Conservation (phyloP, 2,797 vertebrate species). For the Chromis chromis region DNA sequence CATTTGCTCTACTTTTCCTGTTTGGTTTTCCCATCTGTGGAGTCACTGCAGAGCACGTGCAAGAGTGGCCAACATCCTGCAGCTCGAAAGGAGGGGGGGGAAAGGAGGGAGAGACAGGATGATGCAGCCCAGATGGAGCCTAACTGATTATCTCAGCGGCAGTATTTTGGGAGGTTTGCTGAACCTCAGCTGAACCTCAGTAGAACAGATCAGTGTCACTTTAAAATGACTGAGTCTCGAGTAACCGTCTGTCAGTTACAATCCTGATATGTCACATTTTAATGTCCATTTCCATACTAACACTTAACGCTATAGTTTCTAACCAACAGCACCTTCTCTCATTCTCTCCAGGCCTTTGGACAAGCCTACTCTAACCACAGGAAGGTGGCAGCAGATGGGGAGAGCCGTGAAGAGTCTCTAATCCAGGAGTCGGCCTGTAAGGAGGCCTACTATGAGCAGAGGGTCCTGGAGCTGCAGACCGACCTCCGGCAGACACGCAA, state of each 20-base stretch:
- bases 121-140: slow-evolving; percentile 73
- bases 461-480: slow-evolving; percentile 93
- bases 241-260: slow-evolving; percentile 7
- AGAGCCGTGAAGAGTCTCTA: slow-evolving; percentile 95
- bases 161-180: slow-evolving; percentile 47
- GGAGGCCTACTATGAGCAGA: slow-evolving; percentile 95
- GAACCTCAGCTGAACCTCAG: slow-evolving; percentile 47
- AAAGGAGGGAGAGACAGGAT: slow-evolving; percentile 36
- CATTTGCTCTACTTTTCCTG: slow-evolving; percentile 75
- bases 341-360: slow-evolving; percentile 89
- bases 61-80: slow-evolving; percentile 40
- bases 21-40: slow-evolving; percentile 69
- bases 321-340: slow-evolving; percentile 11
- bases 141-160: slow-evolving; percentile 60
- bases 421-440: slow-evolving; percentile 96
- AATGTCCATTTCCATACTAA: neutral
- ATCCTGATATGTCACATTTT: neutral
- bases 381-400: slow-evolving; percentile 95
- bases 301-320: neutral
- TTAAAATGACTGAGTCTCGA: slow-evolving; percentile 36
- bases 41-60: slow-evolving; percentile 66
- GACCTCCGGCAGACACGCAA: slow-evolving; percentile 92
- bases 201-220: slow-evolving; percentile 31
- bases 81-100: slow-evolving; percentile 26
- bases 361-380: slow-evolving; percentile 96